Conservation (phyloP, 2,113 vertebrate species). For the Mixornis gularis region DNA sequence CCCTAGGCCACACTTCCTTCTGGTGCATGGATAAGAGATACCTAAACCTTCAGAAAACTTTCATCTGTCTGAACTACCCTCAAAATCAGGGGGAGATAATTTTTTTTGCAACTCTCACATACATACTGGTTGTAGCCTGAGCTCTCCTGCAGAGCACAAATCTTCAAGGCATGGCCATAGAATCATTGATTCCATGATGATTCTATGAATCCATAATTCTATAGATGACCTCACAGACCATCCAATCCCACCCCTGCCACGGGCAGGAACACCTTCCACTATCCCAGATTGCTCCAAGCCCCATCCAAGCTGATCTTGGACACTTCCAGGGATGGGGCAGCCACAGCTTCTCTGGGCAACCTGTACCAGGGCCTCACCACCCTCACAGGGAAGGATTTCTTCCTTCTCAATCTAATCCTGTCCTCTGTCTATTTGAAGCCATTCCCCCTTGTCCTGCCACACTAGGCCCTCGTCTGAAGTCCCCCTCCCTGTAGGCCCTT, state of each 20-base stretch:
- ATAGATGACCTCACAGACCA: not conserved
- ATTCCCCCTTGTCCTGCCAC: not conserved
- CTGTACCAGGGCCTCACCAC: not conserved
- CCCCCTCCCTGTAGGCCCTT: not conserved
- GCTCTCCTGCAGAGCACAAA: not conserved
- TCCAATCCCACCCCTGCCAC: not conserved
- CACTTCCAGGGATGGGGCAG: not conserved
- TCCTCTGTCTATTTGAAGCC: not conserved
- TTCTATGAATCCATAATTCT: not conserved
- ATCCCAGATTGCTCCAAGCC: not conserved
- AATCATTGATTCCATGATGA: not conserved
- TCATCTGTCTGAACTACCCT: not conserved
- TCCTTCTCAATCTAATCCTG: not conserved
- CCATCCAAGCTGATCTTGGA: rapidly evolving
- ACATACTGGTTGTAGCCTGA: not conserved
- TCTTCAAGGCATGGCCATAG: not conserved
- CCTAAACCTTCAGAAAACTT: not conserved
- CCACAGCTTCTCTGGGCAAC: not conserved
- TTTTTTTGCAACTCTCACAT: rapidly evolving
- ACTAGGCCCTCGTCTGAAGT: not conserved
- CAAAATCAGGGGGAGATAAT: rapidly evolving
- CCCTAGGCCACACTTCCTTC: not conserved
- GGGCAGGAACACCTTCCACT: not conserved
- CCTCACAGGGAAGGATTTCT: not conserved
- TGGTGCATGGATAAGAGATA: not conserved